phyloP scores from a whole-genome alignment of 2,888 invertebrate genomes.

The Philaethria dido region DNA sequence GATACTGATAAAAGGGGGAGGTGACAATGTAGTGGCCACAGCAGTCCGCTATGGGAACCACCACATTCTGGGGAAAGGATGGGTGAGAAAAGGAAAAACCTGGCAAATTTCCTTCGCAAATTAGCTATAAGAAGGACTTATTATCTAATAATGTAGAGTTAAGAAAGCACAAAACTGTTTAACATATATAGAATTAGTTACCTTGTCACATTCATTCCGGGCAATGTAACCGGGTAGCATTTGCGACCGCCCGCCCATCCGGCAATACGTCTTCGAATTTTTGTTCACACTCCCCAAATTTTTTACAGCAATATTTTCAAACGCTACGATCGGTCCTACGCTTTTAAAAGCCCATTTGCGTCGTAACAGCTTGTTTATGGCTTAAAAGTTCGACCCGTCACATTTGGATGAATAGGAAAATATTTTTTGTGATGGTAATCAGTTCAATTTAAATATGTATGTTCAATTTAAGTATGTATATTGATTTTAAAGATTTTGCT shows the following conservation, averaged over 20 bases:
- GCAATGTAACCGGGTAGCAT: constrained; percentile 48
- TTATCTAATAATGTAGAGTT: too few relatives aligned
- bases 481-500: too few relatives aligned
- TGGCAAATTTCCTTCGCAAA: too few relatives aligned
- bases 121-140: too few relatives aligned
- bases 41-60: too few relatives aligned
- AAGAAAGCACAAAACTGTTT: too few relatives aligned
- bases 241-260: constrained; percentile 48
- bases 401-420: constrained; percentile 44
- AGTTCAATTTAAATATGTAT: too few relatives aligned
- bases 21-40: too few relatives aligned
- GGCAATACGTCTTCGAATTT: constrained; percentile 51
- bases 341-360: constrained; percentile 64
- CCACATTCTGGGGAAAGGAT: too few relatives aligned
- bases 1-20: too few relatives aligned
- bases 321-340: constrained; percentile 54
- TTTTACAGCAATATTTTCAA: constrained; percentile 51
- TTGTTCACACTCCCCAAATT: constrained; percentile 47
- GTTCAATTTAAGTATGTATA: too few relatives aligned
- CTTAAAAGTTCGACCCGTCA: constrained; percentile 44
- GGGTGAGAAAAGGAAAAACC: too few relatives aligned
- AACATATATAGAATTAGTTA: not conserved
- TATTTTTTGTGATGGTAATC: not conserved
- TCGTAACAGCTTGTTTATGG: constrained; percentile 64
- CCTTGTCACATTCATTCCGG: constrained; percentile 38